phyloP scores from a whole-genome alignment of 2,113 vertebrate species.

The Tachysurus vachellii region DNA sequence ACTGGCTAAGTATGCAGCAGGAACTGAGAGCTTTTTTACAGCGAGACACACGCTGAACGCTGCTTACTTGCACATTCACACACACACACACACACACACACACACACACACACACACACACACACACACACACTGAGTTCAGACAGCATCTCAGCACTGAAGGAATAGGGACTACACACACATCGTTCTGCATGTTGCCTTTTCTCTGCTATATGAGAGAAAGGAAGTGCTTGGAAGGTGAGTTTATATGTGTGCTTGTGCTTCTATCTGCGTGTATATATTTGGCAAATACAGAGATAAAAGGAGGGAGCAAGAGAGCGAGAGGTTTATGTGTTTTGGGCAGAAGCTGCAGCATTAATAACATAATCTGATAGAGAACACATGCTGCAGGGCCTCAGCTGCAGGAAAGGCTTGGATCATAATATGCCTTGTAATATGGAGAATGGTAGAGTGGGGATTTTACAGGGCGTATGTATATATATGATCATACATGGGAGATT shows the following conservation, averaged over 20 bases:
- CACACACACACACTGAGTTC: slow-evolving; percentile 30
- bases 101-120: slow-evolving; percentile 14
- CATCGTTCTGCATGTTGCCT: slow-evolving; percentile 59
- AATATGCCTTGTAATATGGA: slow-evolving; percentile 32
- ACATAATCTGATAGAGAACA: slow-evolving; percentile 65
- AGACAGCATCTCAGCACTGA: slow-evolving; percentile 46
- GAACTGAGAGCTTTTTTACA: slow-evolving; percentile 48
- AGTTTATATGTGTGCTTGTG: slow-evolving; percentile 44
- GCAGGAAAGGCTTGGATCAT: slow-evolving; percentile 47
- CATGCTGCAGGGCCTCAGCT: slow-evolving; percentile 58
- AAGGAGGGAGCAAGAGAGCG: slow-evolving; percentile 47
- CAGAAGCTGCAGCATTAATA: slow-evolving; percentile 66
- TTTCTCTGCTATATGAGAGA: slow-evolving; percentile 66
- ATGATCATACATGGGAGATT: background rate
- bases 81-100: slow-evolving; percentile 23
- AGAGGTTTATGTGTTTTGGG: slow-evolving; percentile 48
- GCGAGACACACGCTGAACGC: slow-evolving; percentile 22
- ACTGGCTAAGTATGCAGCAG: slow-evolving; percentile 50
- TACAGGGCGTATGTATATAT: slow-evolving; percentile 33
- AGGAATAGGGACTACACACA: slow-evolving; percentile 26
- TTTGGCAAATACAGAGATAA: background rate
- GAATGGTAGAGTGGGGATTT: background rate
- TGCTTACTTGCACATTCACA: slow-evolving; percentile 25
- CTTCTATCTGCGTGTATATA: background rate
- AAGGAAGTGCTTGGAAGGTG: slow-evolving; percentile 60